Conservation (phyloP, 2,888 invertebrate genomes). For the Caenorhabditis uteleia region DNA sequence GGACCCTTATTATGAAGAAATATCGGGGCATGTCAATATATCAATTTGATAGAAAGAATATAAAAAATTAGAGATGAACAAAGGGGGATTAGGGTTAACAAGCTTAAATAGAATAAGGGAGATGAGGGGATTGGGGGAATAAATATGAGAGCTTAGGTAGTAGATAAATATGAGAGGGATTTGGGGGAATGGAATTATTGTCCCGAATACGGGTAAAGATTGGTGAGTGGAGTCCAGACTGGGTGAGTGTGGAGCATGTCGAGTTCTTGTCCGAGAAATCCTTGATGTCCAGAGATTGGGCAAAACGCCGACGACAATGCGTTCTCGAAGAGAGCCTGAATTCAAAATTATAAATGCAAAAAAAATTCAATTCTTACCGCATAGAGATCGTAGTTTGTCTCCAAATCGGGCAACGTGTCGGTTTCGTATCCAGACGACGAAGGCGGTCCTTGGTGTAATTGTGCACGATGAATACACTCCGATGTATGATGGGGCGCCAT, state of each 20-base stretch:
- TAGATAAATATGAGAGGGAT: no score
- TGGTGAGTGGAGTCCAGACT: constrained; percentile 18
- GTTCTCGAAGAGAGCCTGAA: background rate
- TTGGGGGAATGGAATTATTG: no score
- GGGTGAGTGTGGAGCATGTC: constrained; percentile 36
- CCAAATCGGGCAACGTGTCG: constrained; percentile 16
- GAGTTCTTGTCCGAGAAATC: constrained; percentile 7
- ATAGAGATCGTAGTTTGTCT: constrained; percentile 19
- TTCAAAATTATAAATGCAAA: background rate
- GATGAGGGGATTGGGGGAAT: no score
- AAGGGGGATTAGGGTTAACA: no score
- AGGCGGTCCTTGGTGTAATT: constrained; percentile 17
- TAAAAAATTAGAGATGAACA: no score
- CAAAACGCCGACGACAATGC: background rate
- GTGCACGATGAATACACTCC: no score
- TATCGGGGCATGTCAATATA: constrained; percentile 13
- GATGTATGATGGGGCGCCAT: background rate
- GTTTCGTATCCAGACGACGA: constrained; percentile 32
- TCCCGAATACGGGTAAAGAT: constrained; percentile 2
- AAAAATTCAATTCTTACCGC: constrained; percentile 7
- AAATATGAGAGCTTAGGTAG: no score
- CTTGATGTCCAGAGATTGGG: background rate
- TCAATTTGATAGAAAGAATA: background rate
- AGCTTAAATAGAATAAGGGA: no score
- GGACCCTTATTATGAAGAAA: constrained; percentile 16